Percentiles rank a stretch among this genome's conserved stretches.
Conservation (phyloP, 1,140 invertebrate species). For the Apis laboriosa region DNA sequence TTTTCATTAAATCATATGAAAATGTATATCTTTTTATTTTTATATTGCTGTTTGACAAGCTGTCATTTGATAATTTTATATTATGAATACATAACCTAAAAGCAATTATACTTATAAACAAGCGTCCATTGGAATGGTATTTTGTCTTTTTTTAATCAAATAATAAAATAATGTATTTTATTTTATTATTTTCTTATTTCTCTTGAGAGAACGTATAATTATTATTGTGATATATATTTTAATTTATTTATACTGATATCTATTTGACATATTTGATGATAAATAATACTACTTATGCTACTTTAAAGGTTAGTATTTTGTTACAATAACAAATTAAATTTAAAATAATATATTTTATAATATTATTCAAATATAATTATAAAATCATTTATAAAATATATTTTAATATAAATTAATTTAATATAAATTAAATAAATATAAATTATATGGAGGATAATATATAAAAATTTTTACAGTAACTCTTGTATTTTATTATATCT, state of each 20-base stretch:
- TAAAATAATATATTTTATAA: background rate
- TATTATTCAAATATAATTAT: background rate
- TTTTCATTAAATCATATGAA: conserved; percentile 19
- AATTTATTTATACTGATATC: conserved; percentile 6
- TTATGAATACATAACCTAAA: conserved; percentile 46
- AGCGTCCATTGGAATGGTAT: conserved; percentile 12
- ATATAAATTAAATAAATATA: conserved; percentile 5
- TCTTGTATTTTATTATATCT: conserved; percentile 16
- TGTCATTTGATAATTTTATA: conserved; percentile 28
- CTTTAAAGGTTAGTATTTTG: conserved; percentile 21
- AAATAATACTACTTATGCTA: conserved; percentile 1
- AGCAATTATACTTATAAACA: conserved; percentile 32
- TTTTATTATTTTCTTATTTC: conserved; percentile 1
- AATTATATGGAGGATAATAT: background rate
- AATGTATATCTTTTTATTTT: background rate
- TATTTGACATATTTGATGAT: conserved; percentile 29
- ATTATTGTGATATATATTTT: conserved; percentile 35
- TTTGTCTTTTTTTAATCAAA: background rate
- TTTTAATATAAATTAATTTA: too few relatives aligned
- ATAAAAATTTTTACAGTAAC: conserved; percentile 2
- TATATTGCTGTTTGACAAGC: conserved; percentile 32
- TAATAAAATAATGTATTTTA: conserved; percentile 17
- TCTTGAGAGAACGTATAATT: background rate
- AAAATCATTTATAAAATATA: background rate
- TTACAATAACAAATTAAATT: background rate